Base-by-base conservation (phyloP, 2,113 vertebrate genomes). In the Condylura cristata region DNA sequence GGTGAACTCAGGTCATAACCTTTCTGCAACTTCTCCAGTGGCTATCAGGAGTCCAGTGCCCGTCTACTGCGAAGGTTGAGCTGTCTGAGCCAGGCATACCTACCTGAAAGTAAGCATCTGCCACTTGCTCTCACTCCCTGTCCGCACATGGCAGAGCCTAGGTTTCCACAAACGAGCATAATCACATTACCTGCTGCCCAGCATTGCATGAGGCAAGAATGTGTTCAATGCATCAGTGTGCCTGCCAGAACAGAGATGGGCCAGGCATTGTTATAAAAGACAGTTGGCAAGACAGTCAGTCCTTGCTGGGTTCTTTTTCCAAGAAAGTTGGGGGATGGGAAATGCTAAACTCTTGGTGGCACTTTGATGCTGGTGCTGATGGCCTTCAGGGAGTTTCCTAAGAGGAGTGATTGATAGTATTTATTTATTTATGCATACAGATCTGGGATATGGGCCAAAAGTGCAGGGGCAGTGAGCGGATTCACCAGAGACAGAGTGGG, bases 221-320 rank as follows among this genome's bases (percentile, higher is more conserved):
- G 2, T 74, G 37, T 32, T 83, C 60, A 48, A 24, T 12, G 8
- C 14, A 17, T 39, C 13, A 1, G 39, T 1, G 3, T 71, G 70
- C 16, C 65, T 76, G 71, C 37, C 66, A 61, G 34, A 70, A 60
- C 46, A 92, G 61, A 56, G 37, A 16, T 0, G 0, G 0, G 56
- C 22, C 48, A 37, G 37, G 46, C 61, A 63, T 81, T 78, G 6
- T 80, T 88, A 66, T 68, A 86, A 78, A 90, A 92, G 86, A 81
- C 1, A 72, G 75, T 44, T 56, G 26, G 24, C 18, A 26, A 90
- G 71, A 51, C 24, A 46, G 41, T 8, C 6, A 22, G 22, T 37
- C 26, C 26, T 63, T 70, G 12, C 66, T 81, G 56, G 46, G 41
- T 60, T 53, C 46, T 39, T 75, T 90, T 81, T 39, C 70, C 7